Base-by-base conservation (phyloP, 30 jellyfish, hydroid and myxozoan genomes). In the Aurelia sp. region DNA sequence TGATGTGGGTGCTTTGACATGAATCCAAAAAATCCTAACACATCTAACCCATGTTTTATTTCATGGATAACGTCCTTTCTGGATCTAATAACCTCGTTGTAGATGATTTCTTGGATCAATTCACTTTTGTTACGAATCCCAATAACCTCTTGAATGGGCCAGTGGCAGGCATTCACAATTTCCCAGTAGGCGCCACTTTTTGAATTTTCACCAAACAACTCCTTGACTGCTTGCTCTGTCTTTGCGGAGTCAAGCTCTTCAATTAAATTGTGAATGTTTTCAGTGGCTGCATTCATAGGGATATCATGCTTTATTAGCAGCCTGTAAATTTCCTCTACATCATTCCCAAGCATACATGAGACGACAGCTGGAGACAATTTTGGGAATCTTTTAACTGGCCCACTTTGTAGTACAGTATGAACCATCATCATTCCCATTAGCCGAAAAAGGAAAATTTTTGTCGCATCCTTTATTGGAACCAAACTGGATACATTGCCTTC, bases 381-480 rank as follows among this genome's bases (percentile, higher is more conserved):
- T n/a, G 87, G 87, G 75, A 76, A 76, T 15, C 35, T 76, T 17
- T 30, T 27, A n/a, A 48, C 50, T 31, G 87, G 76, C 9, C 87
- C 76, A 60, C 41, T 76, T 53, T 76, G 87, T 2, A 76, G 19
- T 51, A 76, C 53, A 19, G 87, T 53, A 60, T 76, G 87, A 7
- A 60, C 87, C 76, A 76, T 4, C 20, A 76, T 20, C 53, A 20
- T 19, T 13, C 87, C 87, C 24, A 76, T 57, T 5, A 76, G 74
- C 10, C 74, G 62, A 60, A 76, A 76, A 22, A 76, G 75, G 41
- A 76, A 53, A 31, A 57, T n/a, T 35, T 76, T 76, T 15, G 87
- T 76, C 11, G 52, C 31, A 38, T 76, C 76, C 76, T 76, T 76
- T 47, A 76, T 76, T 16, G 87, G 87, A 15, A 76, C 40, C 76